Evolutionary conservation across 2,888 invertebrate species (phyloP), one percentile per base, ranked within the genome.

Genomic region (Pyralis farinalis): DNA sequence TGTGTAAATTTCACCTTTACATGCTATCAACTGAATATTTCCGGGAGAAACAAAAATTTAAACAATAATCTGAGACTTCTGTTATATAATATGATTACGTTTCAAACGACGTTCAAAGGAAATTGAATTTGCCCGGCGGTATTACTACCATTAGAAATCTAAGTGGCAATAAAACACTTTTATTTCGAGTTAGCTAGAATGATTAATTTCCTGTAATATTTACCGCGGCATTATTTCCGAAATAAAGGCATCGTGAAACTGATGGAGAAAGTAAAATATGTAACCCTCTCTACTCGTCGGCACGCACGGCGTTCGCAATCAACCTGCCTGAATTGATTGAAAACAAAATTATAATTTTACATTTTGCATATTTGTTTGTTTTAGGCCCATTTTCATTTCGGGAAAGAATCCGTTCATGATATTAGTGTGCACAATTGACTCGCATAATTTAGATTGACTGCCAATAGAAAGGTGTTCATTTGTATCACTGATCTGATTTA

Each of bases 181-280:
- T 34, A 34, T 38, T 28, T 35, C 22, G 25, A 27, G 30, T 27
- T 36, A 12, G 42, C 31, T 34, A 29, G 34, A 60, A 63, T 60
- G 55, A 68, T 65, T 73, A 64, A 70, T 72, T 65, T 65, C 63
- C 55, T 63, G 49, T 49, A 51, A 53, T 53, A 57, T 62, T 67
- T 59, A 51, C 49, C 50, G 46, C 46, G 49, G 51, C 51, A 57
- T 62, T 61, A 60, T 67, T 66, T 51, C 46, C 55, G 51, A 55
- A 68, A 68, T 63, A 70, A 71, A 68, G 60, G 61, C 51, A 64
- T 56, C 44, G 49, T 53, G 51, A 47, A 63, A 64, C 50, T 60
- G 61, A 59, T 43, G 55, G 37, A 27, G 38, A 44, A 44, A 46
- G 56, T 44, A 54, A 63, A 63, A 53, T 54, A 61, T 53, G 55